Evolutionary conservation across 2,888 invertebrate genomes (phyloP).

Genomic region (Synanthedon tipuliformis): DNA sequence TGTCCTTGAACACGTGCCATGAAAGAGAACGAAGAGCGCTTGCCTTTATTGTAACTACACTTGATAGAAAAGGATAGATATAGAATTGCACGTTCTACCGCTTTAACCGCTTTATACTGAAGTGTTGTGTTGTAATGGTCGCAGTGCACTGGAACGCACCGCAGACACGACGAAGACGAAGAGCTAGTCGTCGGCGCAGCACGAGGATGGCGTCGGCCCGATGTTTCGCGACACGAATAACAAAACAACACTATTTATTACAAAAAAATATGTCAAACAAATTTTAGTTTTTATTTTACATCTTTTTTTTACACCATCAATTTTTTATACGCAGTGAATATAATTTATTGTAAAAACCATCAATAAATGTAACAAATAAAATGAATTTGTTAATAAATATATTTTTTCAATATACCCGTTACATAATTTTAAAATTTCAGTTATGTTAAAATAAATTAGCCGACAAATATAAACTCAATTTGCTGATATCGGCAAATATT

Average conservation of each 20-base stretch:
- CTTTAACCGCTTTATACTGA: no score
- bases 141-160: no score
- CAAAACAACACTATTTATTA: conserved; percentile 42
- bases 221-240: conserved; percentile 7
- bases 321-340: conserved; percentile 62
- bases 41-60: no score
- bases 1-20: no score
- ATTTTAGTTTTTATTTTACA: conserved; percentile 42
- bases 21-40: no score
- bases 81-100: no score
- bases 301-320: conserved; percentile 47
- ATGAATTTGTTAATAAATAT: conserved; percentile 51
- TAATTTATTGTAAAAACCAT: conserved; percentile 66
- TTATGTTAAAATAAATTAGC: not conserved
- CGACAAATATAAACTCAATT: not conserved
- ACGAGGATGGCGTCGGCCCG: no score
- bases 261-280: conserved; percentile 36
- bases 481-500: no score
- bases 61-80: no score
- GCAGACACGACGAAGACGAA: no score
- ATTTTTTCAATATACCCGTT: not conserved
- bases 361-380: conserved; percentile 59
- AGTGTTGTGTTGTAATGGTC: no score
- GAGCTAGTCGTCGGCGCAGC: not conserved
- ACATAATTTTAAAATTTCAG: not conserved